Percentiles rank a stretch among this genome's conserved stretches.
Evolutionary conservation across 1,140 invertebrate species (phyloP).

Genomic region (Zeugodacus cucurbitae): DNA sequence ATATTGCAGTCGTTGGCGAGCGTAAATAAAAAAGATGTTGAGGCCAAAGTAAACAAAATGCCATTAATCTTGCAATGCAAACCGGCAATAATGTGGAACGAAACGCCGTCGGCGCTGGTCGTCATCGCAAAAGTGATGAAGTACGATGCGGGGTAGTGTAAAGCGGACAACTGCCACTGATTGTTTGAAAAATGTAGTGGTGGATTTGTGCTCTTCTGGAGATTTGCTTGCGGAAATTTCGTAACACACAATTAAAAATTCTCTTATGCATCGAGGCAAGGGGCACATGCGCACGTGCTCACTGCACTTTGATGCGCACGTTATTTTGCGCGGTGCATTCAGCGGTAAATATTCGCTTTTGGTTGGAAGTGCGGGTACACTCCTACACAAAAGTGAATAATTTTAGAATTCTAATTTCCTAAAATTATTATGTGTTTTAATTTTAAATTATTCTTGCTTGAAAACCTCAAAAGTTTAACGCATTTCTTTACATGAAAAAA

Average conservation of each 20-base stretch:
- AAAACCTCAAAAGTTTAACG: too few species aligned
- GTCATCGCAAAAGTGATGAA: not conserved
- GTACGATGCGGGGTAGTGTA: not conserved
- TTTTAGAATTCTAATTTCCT: too few species aligned
- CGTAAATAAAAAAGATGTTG: constrained; percentile 25
- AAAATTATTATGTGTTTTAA: too few species aligned
- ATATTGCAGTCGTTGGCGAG: not conserved
- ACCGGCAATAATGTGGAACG: constrained; percentile 62
- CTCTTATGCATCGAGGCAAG: not conserved
- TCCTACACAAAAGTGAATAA: too few species aligned
- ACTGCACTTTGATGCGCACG: constrained; percentile 43
- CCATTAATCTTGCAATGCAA: constrained; percentile 65
- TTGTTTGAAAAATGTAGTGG: not conserved
- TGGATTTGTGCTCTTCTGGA: not conserved
- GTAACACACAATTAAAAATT: not conserved
- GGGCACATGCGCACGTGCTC: constrained; percentile 60
- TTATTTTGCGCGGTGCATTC: too few species aligned
- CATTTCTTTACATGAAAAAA: too few species aligned
- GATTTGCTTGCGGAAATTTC: not conserved
- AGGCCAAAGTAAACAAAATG: constrained; percentile 40
- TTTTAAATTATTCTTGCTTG: too few species aligned
- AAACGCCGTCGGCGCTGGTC: constrained; percentile 50
- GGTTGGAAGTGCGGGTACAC: too few species aligned
- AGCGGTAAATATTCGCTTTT: too few species aligned
- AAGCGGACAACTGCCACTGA: not conserved